phyloP scores from a whole-genome alignment of 2,888 invertebrate genomes.

The Eueremaeus valkanovi region DNA sequence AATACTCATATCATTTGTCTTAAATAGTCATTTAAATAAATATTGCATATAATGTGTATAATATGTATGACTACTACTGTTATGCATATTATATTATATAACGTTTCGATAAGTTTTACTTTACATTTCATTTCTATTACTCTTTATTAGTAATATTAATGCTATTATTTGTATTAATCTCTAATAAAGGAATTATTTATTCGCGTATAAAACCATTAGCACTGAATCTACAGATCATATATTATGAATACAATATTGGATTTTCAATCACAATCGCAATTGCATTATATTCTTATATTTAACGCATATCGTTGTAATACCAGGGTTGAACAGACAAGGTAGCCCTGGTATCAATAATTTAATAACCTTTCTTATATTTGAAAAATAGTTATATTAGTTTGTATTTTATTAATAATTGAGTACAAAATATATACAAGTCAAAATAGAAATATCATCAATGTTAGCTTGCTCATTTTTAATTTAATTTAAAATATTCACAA shows the following conservation, averaged over 20 bases:
- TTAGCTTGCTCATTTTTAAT: no score
- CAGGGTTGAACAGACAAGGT: no score
- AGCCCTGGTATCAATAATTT: no score
- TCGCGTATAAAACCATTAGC: not conserved
- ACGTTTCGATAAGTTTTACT: not conserved
- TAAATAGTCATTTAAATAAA: conserved; percentile 13
- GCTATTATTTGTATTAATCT: not conserved
- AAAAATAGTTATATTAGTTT: no score
- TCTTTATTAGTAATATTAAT: not conserved
- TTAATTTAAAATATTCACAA: no score
- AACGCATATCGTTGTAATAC: not conserved
- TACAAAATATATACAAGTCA: no score
- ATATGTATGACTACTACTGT: not conserved
- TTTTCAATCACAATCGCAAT: not conserved
- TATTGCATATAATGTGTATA: not conserved
- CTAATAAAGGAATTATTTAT: not conserved
- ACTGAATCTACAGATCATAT: not conserved
- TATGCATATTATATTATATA: no score
- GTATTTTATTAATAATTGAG: no score
- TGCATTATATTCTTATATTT: not conserved
- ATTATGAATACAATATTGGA: not conserved
- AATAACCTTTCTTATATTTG: no score
- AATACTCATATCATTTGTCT: conserved; percentile 7
- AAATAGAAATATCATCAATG: no score
- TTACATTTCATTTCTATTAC: not conserved